Conservation (phyloP, 2,113 vertebrate genomes). For the Esox niger region DNA sequence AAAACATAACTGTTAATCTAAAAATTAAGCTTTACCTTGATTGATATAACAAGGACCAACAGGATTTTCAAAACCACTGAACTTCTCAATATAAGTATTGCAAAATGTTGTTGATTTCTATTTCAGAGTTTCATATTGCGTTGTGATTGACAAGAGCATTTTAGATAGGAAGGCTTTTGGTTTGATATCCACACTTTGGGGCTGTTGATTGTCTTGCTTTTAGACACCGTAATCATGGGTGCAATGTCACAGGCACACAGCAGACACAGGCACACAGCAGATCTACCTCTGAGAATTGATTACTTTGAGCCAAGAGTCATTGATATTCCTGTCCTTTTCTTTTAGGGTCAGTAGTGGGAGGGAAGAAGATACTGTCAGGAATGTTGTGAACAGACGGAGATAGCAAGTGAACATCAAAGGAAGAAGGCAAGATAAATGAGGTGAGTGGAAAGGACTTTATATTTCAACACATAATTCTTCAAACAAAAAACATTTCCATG, state of each 20-base stretch:
- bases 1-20: too few relatives aligned
- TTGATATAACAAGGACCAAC: too few relatives aligned
- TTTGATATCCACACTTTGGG: constrained; percentile 23
- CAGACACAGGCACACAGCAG: constrained; percentile 51
- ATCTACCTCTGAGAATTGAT: constrained; percentile 61
- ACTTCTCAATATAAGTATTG: neutral
- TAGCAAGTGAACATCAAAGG: neutral
- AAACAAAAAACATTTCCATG: too few relatives aligned
- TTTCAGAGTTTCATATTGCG: neutral
- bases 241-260: constrained; percentile 54
- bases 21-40: too few relatives aligned
- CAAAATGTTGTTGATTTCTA: neutral
- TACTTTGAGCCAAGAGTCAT: constrained; percentile 51
- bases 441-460: neutral
- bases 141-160: neutral
- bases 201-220: constrained; percentile 43
- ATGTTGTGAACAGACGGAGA: constrained; percentile 18
- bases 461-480: too few relatives aligned
- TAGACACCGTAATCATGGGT: constrained; percentile 60
- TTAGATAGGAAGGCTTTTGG: constrained; percentile 13
- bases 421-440: too few relatives aligned
- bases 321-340: constrained; percentile 61
- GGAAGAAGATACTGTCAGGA: neutral
- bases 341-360: constrained; percentile 39
- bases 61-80: neutral